Evolutionary conservation across 2,888 invertebrate species (phyloP).

Genomic region (Capitulum mitella): DNA sequence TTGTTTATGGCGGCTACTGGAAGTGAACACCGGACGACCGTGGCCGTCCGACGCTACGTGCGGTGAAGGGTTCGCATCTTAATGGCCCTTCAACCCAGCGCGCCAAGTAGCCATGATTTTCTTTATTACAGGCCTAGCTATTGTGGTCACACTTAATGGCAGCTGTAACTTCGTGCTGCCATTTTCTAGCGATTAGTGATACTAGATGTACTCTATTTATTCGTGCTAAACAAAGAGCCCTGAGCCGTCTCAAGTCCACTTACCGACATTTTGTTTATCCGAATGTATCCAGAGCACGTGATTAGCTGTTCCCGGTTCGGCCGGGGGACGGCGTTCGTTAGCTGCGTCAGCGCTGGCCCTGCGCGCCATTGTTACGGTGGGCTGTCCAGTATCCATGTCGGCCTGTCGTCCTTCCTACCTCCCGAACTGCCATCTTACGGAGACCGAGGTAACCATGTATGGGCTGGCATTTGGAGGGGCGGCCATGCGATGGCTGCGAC

Average conservation of each 20-base stretch:
- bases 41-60: background rate
- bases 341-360: background rate
- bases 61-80: background rate
- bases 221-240: background rate
- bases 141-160: constrained; percentile 3
- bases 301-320: background rate
- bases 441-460: background rate
- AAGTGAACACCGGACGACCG: background rate
- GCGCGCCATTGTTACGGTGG: background rate
- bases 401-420: too few relatives aligned
- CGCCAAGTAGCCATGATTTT: background rate
- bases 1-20: background rate
- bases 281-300: background rate
- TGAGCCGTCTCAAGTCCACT: background rate
- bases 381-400: background rate
- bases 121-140: background rate
- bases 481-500: too few relatives aligned
- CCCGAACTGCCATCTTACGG: background rate
- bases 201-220: background rate
- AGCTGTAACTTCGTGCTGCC: background rate
- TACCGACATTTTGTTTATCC: constrained; percentile 15
- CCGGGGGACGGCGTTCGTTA: background rate
- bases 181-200: constrained; percentile 2
- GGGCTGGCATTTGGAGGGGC: too few relatives aligned
- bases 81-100: background rate